Evolutionary conservation across 1,140 invertebrate species (phyloP).

Genomic region (Plutomurus gul): DNA sequence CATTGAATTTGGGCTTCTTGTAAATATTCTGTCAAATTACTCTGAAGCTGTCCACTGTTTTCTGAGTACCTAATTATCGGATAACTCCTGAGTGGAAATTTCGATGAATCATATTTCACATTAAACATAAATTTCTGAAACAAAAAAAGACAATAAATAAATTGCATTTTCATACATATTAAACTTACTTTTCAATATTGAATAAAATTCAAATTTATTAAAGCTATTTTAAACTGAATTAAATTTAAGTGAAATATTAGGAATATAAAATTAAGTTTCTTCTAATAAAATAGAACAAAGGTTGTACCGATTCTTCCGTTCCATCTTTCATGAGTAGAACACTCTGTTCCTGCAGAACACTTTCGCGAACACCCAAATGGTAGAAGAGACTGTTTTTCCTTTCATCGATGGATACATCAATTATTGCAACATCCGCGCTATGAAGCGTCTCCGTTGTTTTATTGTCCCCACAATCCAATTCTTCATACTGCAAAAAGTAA

Average conservation of each 20-base stretch:
- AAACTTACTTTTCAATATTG: too few species aligned
- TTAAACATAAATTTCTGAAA: too few species aligned
- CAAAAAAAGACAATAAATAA: too few species aligned
- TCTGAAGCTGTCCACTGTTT: too few species aligned
- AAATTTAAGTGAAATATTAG: neutral
- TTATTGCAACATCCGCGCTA: slow-evolving; percentile 96
- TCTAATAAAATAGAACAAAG: slow-evolving; percentile 67
- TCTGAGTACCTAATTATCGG: too few species aligned
- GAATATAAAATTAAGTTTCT: neutral
- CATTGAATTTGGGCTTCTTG: slow-evolving; percentile 93
- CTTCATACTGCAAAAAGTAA: slow-evolving; percentile 72
- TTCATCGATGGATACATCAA: slow-evolving; percentile 87
- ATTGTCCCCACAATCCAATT: slow-evolving; percentile 82
- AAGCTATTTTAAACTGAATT: neutral
- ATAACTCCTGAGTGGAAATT: too few species aligned
- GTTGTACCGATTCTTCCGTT: slow-evolving; percentile 80
- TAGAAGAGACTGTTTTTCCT: slow-evolving; percentile 91
- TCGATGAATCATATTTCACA: too few species aligned
- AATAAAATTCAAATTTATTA: too few species aligned
- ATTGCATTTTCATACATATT: neutral
- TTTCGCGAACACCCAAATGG: slow-evolving; percentile 95
- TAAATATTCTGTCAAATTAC: slow-evolving; percentile 75
- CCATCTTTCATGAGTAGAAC: slow-evolving; percentile 90
- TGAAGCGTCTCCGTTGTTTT: slow-evolving; percentile 86
- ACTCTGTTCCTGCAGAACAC: slow-evolving; percentile 98